These are phyloP conservation scores for Kryphioiulus occultus DNA, from an alignment of 2,888 invertebrate species.

Conservation along the genomic window DNA sequence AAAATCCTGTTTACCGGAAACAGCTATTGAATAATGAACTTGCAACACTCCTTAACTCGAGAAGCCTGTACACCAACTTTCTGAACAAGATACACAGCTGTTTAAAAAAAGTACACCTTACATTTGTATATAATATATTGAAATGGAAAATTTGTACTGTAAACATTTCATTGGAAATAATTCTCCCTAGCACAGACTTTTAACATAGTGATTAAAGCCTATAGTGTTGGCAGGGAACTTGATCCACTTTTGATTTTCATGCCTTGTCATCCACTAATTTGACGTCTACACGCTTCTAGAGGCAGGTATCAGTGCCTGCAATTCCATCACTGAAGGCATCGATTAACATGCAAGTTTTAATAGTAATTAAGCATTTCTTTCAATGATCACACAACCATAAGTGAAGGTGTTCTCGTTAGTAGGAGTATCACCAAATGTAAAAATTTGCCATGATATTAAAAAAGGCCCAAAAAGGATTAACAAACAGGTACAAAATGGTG, in stretches of 20 bases:
- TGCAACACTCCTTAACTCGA: not conserved
- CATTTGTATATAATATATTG: conserved; percentile 15
- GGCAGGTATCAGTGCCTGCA: not conserved
- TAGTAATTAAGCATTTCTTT: conserved; percentile 42
- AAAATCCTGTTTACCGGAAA: not conserved
- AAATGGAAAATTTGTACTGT: conserved; percentile 15
- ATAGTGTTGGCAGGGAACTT: conserved; percentile 6
- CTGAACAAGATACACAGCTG: not conserved
- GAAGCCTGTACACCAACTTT: not conserved
- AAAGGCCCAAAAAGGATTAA: conserved; percentile 28
- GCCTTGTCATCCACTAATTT: not conserved
- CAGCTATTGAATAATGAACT: not conserved
- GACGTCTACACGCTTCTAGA: not conserved
- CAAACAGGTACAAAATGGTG: conserved; percentile 46
- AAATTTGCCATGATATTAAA: conserved; percentile 21
- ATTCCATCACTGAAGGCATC: conserved; percentile 46
- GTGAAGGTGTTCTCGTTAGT: conserved; percentile 38
- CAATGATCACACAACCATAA: conserved; percentile 48
- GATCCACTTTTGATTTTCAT: conserved; percentile 23
- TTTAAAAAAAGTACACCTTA: conserved; percentile 1
- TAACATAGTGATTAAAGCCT: conserved; percentile 15
- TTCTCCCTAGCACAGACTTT: conserved; percentile 19
- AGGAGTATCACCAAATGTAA: conserved; percentile 22
- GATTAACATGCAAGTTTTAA: not conserved
- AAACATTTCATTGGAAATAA: conserved; percentile 12